A percentile compares a stretch with the other conserved stretches of the same genome.
phyloP scores from a whole-genome alignment of 37 sponge, comb jelly and placozoan genomes.

The Beroe ovata region DNA sequence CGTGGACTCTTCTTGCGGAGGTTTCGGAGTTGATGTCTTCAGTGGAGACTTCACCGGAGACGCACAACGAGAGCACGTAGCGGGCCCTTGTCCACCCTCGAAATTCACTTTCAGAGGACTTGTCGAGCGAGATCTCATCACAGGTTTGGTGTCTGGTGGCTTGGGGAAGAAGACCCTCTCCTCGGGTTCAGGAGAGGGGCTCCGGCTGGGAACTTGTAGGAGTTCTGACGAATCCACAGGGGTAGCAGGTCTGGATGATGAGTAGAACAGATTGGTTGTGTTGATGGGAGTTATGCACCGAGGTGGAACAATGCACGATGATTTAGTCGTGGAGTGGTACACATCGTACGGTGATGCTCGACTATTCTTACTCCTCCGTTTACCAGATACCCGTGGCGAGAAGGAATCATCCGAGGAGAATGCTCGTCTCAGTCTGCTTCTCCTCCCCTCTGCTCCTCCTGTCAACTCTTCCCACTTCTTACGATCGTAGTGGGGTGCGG shows the following conservation, averaged over 20 bases:
- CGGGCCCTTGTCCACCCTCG: not conserved
- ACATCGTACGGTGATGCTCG: not conserved
- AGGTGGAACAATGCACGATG: not conserved
- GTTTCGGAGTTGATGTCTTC: slow-evolving; percentile 13
- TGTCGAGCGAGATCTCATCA: not conserved
- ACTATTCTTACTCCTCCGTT: not conserved
- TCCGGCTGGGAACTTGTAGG: slow-evolving; percentile 49
- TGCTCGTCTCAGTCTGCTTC: not conserved
- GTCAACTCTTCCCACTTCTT: not conserved
- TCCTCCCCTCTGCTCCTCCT: not conserved
- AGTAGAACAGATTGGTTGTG: slow-evolving; percentile 50
- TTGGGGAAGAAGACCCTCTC: slow-evolving; percentile 21
- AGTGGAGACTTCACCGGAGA: not conserved
- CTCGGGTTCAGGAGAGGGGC: slow-evolving; percentile 16
- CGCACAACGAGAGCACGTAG: not conserved
- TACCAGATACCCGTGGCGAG: not conserved
- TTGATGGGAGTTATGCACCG: slow-evolving; percentile 27
- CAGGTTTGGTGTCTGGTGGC: slow-evolving; percentile 6
- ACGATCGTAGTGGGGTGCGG: not conserved
- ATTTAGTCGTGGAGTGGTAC: slow-evolving; percentile 26
- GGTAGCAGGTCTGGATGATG: slow-evolving; percentile 1
- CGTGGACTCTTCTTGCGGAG: slow-evolving; percentile 1
- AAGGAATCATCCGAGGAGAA: not conserved
- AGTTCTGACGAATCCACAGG: slow-evolving; percentile 36
- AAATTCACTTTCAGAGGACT: slow-evolving; percentile 47